Percentiles rank a stretch among this genome's conserved stretches.
These are phyloP conservation scores for Saimiri boliviensis DNA, from an alignment of 2,113 vertebrate species.

Conservation along the genomic window DNA sequence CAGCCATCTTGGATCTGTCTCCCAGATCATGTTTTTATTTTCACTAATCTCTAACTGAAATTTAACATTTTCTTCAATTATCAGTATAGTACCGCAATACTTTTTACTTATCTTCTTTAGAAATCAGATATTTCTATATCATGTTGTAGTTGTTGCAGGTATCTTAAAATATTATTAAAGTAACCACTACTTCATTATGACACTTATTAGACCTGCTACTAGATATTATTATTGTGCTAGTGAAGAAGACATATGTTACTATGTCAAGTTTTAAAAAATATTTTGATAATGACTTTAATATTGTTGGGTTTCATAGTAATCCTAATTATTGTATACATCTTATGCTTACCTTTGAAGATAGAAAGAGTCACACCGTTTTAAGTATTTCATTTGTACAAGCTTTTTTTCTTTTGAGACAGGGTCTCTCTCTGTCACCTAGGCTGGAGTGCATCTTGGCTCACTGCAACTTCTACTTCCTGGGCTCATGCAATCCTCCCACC, in stretches of 20 bases:
- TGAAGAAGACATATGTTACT: background rate
- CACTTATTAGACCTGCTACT: background rate
- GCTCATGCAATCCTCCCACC: too few species aligned
- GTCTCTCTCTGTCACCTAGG: too few species aligned
- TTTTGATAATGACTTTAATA: background rate
- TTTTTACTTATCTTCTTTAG: background rate
- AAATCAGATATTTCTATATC: background rate
- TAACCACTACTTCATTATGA: background rate
- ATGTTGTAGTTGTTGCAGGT: background rate
- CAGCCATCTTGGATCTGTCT: too few species aligned
- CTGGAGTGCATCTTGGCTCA: too few species aligned
- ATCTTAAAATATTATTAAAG: background rate
- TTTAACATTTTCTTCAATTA: background rate
- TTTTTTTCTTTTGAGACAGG: background rate
- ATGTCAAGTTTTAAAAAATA: background rate
- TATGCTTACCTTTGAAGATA: background rate
- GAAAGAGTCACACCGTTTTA: background rate
- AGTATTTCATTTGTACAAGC: background rate
- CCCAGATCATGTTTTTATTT: background rate
- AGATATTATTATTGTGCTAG: background rate
- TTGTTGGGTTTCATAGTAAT: background rate
- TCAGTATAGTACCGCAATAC: background rate
- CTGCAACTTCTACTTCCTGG: too few species aligned
- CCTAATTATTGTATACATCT: background rate
- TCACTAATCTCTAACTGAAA: background rate